Evolutionary conservation across 1,140 invertebrate genomes (phyloP), one percentile per base, ranked within the genome.

Genomic region (Theocolax elegans): DNA sequence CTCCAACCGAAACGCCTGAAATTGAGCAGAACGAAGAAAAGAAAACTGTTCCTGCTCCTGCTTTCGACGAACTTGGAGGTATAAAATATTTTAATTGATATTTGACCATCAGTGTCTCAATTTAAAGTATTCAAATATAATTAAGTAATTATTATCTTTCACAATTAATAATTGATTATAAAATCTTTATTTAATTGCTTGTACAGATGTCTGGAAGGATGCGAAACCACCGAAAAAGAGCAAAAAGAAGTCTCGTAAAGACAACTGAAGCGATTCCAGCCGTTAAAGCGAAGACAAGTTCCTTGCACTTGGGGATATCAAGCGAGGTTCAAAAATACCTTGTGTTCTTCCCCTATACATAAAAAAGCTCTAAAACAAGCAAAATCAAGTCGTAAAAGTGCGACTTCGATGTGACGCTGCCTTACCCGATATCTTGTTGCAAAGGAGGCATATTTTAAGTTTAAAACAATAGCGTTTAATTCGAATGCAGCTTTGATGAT

Each of bases 11-110:
- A 29, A 42, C 58, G 2, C 58, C 67, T 6, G 73, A 83, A 76
- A 72, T 69, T 65, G 77, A 80, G 44, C 75, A 81, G 74, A 78
- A 74, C 40, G 76, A 84, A 42, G 77, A 79, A 35, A 83, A 81
- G 25, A n/a, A n/a, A n/a, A n/a, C n/a, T n/a, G n/a, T n/a, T n/a
- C 77, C 72, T 67, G 76, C 75, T 64, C 75, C 82, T 40, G 89
- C 83, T 21, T 91, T 92, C 83, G 90, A 92, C 83, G 90, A 92
- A 85, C 83, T 92, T 72, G 90, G 90, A 83, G 91, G 91, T 91
- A 86, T 83, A 65, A 44, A 29, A 62, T 46, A 35, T n/a, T n/a
- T n/a, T n/a, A n/a, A n/a, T n/a, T n/a, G n/a, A n/a, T n/a, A n/a
- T n/a, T n/a, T n/a, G n/a, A n/a, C n/a, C n/a, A n/a, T n/a, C n/a